Percentiles rank a stretch among this genome's conserved stretches.
Conservation (phyloP, 2,113 vertebrate genomes). For the rat (Rattus norvegicus) region GRCr8 NC_086021.1:81895501-81896000, state of each 20-base stretch:
- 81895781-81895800: background rate
- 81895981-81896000: background rate
- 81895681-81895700: background rate
- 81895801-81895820: constrained; percentile 5
- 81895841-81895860: constrained; percentile 40
- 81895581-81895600: background rate
- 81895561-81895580: background rate
- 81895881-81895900: background rate
- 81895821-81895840: background rate
- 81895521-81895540: too few relatives aligned
- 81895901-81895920: background rate
- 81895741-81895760: background rate
- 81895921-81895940: background rate
- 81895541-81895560: background rate
- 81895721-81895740: background rate
- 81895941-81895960: constrained; percentile 22
- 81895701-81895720: too few relatives aligned
- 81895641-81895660: background rate
- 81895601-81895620: background rate
- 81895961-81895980: background rate
- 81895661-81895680: background rate
- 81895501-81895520: background rate
- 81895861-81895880: background rate
- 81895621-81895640: background rate
- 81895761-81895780: constrained; percentile 3